Evolutionary conservation across 2,113 vertebrate genomes (phyloP), one percentile per base, ranked within the genome.

Genomic region (Gymnorhina tibicen): DNA sequence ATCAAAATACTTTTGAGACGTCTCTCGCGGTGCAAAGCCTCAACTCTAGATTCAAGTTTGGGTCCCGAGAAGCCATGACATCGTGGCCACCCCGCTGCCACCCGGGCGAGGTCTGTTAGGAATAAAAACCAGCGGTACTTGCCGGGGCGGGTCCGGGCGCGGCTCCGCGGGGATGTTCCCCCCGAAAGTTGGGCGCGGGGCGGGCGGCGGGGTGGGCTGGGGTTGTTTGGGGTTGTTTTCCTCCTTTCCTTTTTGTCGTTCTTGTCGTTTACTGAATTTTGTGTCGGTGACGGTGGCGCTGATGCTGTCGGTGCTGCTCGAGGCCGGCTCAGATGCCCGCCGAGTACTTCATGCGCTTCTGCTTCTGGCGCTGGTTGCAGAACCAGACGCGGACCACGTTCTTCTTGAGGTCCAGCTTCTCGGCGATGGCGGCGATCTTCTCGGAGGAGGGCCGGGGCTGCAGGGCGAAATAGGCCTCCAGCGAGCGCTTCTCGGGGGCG

Each of bases 351-450:
- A 99, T 99, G 95, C 99, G 98, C 98, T 99, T 99, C 98, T 99
- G 99, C 98, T 99, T 99, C 98, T 99, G 99, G 91, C 99, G 98
- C 98, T 99, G 99, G 98, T 99, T 99, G 97, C 99, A 99, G 97
- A 99, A 99, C 99, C 99, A 99, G 87, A 99, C 99, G 22, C 99
- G 99, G 76, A 99, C 99, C 97, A 99, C 99, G 96, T 99, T 99
- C 98, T 99, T 99, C 98, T 99, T 99, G 78, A 99, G 99, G 98
- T 99, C 99, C 97, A 99, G 98, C 97, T 99, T 99, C 95, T 99
- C 99, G 6, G 99, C 99, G 78, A 99, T 99, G 53, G 99, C 99
- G 27, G 99, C 99, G 91, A 99, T 99, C 97, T 99, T 99, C 97
- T 99, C 99, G 16, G 99, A 99, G 70, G 99, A 99, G 41, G 99